A percentile compares a stretch with the other conserved stretches of the same genome.
Conservation (phyloP, 2,888 invertebrate genomes). For the Sepiola atlantica region DNA sequence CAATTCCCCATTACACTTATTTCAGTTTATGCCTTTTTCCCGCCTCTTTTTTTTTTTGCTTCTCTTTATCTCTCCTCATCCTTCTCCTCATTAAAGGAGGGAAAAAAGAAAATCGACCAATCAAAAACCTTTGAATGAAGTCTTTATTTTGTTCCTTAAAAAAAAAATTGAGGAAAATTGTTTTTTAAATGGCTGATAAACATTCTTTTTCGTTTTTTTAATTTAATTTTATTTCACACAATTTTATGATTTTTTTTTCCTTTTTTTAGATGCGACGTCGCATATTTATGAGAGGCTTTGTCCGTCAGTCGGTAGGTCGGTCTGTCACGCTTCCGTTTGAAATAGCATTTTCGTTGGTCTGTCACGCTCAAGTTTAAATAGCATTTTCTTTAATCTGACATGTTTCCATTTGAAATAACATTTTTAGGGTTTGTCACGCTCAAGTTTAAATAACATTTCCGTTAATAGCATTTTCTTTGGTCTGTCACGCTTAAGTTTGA, state of each 20-base stretch:
- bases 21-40: not conserved
- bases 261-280: too few relatives aligned
- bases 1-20: not conserved
- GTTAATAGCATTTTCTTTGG: too few relatives aligned
- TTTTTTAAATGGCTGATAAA: constrained; percentile 4
- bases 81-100: not conserved
- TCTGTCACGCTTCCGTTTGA: too few relatives aligned
- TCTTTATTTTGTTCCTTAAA: not conserved
- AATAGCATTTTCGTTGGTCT: too few relatives aligned
- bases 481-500: too few relatives aligned
- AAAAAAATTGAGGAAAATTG: not conserved
- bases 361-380: too few relatives aligned
- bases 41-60: not conserved
- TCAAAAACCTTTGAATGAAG: not conserved
- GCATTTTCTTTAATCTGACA: too few relatives aligned
- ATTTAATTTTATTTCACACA: not conserved
- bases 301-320: too few relatives aligned
- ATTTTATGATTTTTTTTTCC: not conserved
- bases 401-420: too few relatives aligned
- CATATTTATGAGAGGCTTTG: too few relatives aligned
- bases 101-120: not conserved
- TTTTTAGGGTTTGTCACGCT: too few relatives aligned
- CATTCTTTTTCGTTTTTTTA: not conserved
- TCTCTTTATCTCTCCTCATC: not conserved
- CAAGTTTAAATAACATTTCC: too few relatives aligned